These are phyloP conservation scores for Tamandua tetradactyla DNA, from an alignment of 2,797 vertebrate species.

Conservation along the genomic window DNA sequence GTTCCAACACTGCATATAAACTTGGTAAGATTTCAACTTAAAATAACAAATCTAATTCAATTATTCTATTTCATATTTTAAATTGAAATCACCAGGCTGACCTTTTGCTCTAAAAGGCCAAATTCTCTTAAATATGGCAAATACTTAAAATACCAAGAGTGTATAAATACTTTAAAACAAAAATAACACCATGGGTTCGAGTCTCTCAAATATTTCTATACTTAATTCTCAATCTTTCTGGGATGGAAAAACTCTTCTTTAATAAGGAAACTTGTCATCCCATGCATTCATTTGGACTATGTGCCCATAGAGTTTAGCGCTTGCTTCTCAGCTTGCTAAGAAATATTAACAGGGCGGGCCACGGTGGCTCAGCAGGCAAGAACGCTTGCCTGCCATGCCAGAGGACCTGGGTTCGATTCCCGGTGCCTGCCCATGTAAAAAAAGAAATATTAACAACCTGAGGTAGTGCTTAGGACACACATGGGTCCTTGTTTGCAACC, in stretches of 20 bases:
- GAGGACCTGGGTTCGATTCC: too few species aligned
- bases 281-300: not conserved
- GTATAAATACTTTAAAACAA: not conserved
- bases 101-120: not conserved
- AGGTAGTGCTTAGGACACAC: not conserved
- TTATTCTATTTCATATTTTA: slow-evolving; percentile 18
- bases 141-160: not conserved
- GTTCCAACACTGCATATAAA: not conserved
- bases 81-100: not conserved
- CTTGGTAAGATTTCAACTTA: slow-evolving; percentile 36
- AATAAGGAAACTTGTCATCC: not conserved
- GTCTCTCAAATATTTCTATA: not conserved
- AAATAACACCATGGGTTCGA: not conserved
- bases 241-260: not conserved
- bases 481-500: not conserved
- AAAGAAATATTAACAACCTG: not conserved
- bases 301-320: not conserved
- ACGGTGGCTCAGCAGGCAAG: too few species aligned
- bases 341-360: not conserved
- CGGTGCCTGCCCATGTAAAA: too few species aligned
- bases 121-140: not conserved
- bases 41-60: slow-evolving; percentile 45
- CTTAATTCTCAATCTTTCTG: not conserved
- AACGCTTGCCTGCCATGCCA: too few species aligned
- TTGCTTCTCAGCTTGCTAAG: not conserved